phyloP scores from a whole-genome alignment of 2,797 vertebrate genomes.

The Monodelphis domestica region DNA sequence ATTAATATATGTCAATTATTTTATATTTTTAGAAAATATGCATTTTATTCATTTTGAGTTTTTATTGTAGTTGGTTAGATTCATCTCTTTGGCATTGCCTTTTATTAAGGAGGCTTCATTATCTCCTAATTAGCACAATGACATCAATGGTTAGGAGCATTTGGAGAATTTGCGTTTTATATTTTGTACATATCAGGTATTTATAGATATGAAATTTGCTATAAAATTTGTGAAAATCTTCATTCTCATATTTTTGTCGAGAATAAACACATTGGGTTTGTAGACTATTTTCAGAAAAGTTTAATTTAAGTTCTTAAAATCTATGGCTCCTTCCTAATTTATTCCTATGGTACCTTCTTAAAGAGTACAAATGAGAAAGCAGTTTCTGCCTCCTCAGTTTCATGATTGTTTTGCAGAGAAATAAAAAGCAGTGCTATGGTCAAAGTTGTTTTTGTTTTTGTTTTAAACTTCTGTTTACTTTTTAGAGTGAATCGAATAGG shows the following conservation, averaged over 20 bases:
- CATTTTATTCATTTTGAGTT: background rate
- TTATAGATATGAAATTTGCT: background rate
- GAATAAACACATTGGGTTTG: background rate
- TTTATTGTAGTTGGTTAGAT: background rate
- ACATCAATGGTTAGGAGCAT: background rate
- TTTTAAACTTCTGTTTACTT: background rate
- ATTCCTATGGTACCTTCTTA: background rate
- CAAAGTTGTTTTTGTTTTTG: too few species aligned
- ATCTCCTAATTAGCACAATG: background rate
- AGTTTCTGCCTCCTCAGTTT: background rate
- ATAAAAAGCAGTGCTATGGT: background rate
- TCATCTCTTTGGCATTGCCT: background rate
- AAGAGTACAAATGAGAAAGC: background rate
- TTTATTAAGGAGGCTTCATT: background rate
- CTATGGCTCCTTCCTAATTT: background rate
- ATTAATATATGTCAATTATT: accelerated
- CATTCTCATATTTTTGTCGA: background rate
- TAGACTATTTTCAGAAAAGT: background rate
- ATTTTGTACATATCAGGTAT: background rate
- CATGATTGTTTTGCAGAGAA: background rate
- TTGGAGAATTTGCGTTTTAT: background rate
- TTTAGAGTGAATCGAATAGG: background rate
- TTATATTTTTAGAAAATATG: background rate
- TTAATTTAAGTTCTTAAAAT: background rate
- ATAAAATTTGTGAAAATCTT: background rate